Evolutionary conservation across 2,888 invertebrate genomes (phyloP), one percentile per base, ranked within the genome.

Genomic region (Fragum fragum): DNA sequence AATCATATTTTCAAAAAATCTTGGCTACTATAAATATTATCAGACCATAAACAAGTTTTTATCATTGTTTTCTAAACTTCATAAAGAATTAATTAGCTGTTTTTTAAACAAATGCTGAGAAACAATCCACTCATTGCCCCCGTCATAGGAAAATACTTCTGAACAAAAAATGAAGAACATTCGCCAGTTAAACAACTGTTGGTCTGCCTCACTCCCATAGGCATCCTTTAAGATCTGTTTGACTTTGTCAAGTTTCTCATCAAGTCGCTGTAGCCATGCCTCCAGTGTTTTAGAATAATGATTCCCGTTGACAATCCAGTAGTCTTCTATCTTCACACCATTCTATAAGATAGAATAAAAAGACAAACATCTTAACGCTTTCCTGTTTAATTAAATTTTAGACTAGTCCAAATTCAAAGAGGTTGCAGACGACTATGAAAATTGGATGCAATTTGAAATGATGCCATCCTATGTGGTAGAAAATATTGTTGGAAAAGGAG

Each of bases 161-260:
- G 91, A 91, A 84, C 92, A 92, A 75, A 92, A 92, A 42, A 92
- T 92, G 73, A 91, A 92, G 83, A 92, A 92, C 16, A 92, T 78
- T 59, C 92, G 80, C 91, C 91, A 92, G 78, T 92, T 92, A 76
- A 91, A 91, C 36, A 91, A 53, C 73, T 92, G 90, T 76, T 92
- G 86, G 6, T 89, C 90, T 18, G 88, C 89, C 47, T 91, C 90
- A 16, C 84, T 73, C 0, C 91, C 92, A 69, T 91, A 93, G 0
- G 85, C 85, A 61, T 87, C 76, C 3, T 63, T 68, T 53, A 92
- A 79, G 36, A 91, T 89, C 11, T 85, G 47, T 59, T 77, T 81
- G 42, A 92, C 91, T 73, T 87, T 86, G 52, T 86, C 90, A n/a
- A 80, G 86, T 71, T 90, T 90, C 23, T 80, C 63, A 66, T 92